phyloP scores from a whole-genome alignment of 2,113 vertebrate species.

The Anas platyrhynchos region DNA sequence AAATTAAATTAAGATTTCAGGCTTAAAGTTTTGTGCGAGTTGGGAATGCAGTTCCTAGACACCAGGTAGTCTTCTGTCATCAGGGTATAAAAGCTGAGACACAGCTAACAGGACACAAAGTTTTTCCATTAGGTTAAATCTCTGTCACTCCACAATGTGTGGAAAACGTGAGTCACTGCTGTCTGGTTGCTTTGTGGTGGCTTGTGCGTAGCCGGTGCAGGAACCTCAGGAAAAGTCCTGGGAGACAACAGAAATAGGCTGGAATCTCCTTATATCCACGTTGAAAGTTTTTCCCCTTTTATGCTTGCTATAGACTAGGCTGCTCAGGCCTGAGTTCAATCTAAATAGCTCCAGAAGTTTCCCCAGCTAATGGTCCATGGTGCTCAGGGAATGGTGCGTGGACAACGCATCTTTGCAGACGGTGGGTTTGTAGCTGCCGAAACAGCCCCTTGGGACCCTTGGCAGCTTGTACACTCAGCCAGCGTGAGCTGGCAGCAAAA shows the following conservation, averaged over 20 bases:
- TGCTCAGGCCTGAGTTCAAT: neutral
- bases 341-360: neutral
- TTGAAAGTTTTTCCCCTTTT: neutral
- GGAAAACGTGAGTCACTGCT: neutral
- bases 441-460: neutral
- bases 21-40: neutral
- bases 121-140: neutral
- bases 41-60: neutral
- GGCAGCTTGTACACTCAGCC: neutral
- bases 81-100: neutral
- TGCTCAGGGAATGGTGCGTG: neutral
- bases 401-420: rapidly evolving
- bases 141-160: neutral
- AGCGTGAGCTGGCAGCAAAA: neutral
- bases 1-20: conserved; percentile 1
- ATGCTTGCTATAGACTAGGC: neutral
- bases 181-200: neutral
- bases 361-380: neutral
- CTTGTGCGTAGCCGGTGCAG: neutral
- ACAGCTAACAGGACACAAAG: neutral
- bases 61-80: neutral
- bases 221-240: neutral
- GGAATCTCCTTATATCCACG: neutral
- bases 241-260: neutral
- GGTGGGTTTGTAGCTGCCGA: neutral